These are phyloP conservation scores for Ptychodera flava DNA, from an alignment of 35 echinoderm and acorn worm genomes.

Conservation along the genomic window DNA sequence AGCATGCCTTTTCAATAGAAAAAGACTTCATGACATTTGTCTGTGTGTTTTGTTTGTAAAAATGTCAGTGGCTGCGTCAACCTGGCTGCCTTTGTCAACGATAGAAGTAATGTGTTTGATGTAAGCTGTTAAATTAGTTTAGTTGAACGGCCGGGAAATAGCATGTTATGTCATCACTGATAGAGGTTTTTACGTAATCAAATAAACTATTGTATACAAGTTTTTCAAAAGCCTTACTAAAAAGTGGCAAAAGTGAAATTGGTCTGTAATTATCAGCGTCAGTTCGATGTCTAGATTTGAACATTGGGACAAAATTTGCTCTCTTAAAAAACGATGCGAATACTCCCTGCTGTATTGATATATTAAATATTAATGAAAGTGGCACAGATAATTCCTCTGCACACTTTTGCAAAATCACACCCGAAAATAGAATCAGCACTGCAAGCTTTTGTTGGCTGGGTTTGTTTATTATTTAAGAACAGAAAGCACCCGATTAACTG, in stretches of 20 bases:
- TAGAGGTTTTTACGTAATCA: not conserved
- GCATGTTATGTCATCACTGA: not conserved
- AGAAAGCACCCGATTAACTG: not conserved
- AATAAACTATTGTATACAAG: not conserved
- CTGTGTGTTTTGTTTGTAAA: too few relatives aligned
- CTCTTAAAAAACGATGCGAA: not conserved
- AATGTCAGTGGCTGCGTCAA: too few relatives aligned
- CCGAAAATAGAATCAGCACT: not conserved
- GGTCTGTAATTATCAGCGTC: not conserved
- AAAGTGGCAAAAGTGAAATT: not conserved
- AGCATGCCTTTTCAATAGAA: too few relatives aligned
- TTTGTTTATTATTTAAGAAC: not conserved
- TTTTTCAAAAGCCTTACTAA: not conserved
- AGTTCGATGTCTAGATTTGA: not conserved
- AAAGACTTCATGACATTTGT: too few relatives aligned
- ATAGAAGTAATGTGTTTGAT: not conserved
- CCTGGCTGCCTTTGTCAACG: not conserved
- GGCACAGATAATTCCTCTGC: not conserved
- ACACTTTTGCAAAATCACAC: not conserved
- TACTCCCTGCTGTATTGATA: not conserved
- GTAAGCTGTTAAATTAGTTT: not conserved
- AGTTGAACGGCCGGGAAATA: not conserved
- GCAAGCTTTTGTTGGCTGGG: not conserved
- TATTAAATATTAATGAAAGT: not conserved
- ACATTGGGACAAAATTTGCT: not conserved